Evolutionary conservation across 2,797 vertebrate species (phyloP).

Genomic region (Fistularia commersonii): DNA sequence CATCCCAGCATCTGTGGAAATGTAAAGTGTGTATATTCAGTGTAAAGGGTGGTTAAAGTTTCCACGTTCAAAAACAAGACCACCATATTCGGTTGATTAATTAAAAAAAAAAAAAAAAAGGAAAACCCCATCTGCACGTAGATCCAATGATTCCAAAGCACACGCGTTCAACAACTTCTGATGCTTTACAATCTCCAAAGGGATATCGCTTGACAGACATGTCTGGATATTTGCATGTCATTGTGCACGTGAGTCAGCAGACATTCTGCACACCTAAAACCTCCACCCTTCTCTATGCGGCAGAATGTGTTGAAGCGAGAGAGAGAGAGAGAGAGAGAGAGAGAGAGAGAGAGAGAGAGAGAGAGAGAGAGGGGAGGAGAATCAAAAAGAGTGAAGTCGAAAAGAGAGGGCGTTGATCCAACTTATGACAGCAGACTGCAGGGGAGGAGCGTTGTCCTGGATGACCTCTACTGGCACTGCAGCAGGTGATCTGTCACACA

Average conservation of each 20-base stretch:
- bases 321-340: slow-evolving; percentile 14
- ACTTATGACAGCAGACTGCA: slow-evolving; percentile 56
- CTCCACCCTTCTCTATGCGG: slow-evolving; percentile 36
- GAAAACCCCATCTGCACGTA: too few species aligned
- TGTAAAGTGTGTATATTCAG: too few species aligned
- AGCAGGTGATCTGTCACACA: slow-evolving; percentile 46
- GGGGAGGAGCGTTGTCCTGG: slow-evolving; percentile 45
- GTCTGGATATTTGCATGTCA: slow-evolving; percentile 12
- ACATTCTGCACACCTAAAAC: slow-evolving; percentile 19
- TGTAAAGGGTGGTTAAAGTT: too few species aligned
- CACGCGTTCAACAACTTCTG: too few species aligned
- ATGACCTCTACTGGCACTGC: slow-evolving; percentile 58
- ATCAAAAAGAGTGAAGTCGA: too few species aligned
- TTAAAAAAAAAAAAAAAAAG: too few species aligned
- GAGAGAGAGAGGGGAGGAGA: slow-evolving; percentile 12
- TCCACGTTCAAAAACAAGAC: too few species aligned
- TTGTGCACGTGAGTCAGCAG: slow-evolving; percentile 33
- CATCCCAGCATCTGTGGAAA: not conserved
- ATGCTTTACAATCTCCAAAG: too few species aligned
- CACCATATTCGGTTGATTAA: too few species aligned
- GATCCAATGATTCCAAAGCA: too few species aligned
- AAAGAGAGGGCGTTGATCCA: slow-evolving; percentile 27
- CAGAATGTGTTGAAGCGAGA: slow-evolving; percentile 28
- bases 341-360: slow-evolving; percentile 1
- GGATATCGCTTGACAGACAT: not conserved